Evolutionary conservation across 2,797 vertebrate genomes (phyloP).

Genomic region (Myripristis murdjan): DNA sequence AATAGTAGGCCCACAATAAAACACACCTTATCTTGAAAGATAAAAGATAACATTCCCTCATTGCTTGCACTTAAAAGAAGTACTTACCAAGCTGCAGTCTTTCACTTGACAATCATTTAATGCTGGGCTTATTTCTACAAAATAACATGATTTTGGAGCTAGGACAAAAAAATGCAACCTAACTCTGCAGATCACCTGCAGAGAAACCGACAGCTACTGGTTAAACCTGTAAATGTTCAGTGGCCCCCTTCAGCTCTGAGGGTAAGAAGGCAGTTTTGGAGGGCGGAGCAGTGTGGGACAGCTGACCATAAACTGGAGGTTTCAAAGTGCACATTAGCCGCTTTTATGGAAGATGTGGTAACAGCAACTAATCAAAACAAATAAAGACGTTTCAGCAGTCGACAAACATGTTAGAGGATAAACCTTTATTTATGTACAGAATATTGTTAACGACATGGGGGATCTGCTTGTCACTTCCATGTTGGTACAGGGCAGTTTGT

Average conservation of each 20-base stretch:
- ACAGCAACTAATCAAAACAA: too few species aligned
- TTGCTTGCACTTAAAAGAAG: not conserved
- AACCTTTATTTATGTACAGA: conserved; percentile 85
- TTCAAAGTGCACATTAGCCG: too few species aligned
- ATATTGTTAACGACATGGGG: conserved; percentile 61
- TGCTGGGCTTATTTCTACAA: not conserved
- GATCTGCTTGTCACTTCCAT: conserved; percentile 28
- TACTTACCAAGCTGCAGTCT: not conserved
- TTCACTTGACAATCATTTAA: not conserved
- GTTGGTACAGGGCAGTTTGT: conserved; percentile 2
- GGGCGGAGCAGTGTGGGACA: not conserved
- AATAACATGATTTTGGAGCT: not conserved
- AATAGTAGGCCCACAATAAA: not conserved
- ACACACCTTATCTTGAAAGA: not conserved
- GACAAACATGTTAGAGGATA: conserved; percentile 23
- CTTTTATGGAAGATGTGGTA: too few species aligned
- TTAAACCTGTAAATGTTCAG: not conserved
- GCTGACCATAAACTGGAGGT: not conserved
- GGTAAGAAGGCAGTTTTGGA: not conserved
- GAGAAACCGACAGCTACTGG: not conserved
- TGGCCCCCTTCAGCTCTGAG: not conserved
- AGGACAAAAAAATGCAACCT: too few species aligned
- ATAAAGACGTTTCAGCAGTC: not conserved
- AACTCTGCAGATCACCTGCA: too few species aligned
- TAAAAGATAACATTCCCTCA: not conserved